These are phyloP conservation scores for Zaprionus ornatus DNA, from an alignment of 1,140 invertebrate genomes.

Conservation along the genomic window DNA sequence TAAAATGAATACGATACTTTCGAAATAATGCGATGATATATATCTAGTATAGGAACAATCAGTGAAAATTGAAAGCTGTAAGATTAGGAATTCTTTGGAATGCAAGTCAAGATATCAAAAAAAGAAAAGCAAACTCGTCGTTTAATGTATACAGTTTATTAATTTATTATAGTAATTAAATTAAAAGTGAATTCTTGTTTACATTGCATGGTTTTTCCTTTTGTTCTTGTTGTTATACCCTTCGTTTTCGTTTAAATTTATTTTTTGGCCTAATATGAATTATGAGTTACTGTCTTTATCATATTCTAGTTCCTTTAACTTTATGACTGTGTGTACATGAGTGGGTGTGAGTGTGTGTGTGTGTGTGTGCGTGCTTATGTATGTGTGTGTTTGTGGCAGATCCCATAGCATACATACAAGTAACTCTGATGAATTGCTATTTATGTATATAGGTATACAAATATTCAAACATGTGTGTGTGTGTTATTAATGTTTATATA, in stretches of 20 bases:
- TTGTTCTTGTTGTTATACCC: constrained; percentile 2
- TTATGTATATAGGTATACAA: constrained; percentile 21
- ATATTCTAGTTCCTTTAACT: constrained; percentile 25
- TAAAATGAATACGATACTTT: too few species aligned
- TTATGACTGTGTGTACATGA: constrained; percentile 28
- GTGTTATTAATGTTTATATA: background rate
- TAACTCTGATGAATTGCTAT: constrained; percentile 31
- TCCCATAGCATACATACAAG: constrained; percentile 38
- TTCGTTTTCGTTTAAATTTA: background rate
- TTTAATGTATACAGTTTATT: constrained; percentile 44
- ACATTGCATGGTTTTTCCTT: constrained; percentile 39
- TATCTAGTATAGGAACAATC: too few species aligned
- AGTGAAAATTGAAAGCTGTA: too few species aligned
- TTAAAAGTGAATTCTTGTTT: constrained; percentile 51
- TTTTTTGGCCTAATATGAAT: constrained; percentile 43
- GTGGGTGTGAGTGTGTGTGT: background rate
- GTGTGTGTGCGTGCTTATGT: background rate
- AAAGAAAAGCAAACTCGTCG: background rate
- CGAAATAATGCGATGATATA: too few species aligned
- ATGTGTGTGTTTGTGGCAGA: constrained; percentile 15
- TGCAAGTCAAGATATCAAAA: too few species aligned
- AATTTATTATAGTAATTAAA: constrained; percentile 52
- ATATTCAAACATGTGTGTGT: constrained; percentile 1
- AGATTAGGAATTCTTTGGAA: background rate
- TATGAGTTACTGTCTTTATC: constrained; percentile 16